phyloP scores from a whole-genome alignment of 2,888 invertebrate species.

The Cephalotes varians region DNA sequence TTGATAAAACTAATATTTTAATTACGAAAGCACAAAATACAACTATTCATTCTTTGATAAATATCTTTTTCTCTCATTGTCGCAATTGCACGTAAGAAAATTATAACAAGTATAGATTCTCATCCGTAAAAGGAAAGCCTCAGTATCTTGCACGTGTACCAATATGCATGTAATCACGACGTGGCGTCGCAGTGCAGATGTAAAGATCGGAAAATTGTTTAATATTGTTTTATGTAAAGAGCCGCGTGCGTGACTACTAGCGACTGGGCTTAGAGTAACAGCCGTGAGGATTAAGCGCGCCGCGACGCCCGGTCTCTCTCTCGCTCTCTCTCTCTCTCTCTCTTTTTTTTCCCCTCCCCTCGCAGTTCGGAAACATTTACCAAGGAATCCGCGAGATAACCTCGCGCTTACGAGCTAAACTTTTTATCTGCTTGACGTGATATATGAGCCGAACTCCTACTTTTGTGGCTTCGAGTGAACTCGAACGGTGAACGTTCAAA shows the following conservation, averaged over 20 bases:
- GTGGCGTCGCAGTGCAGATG: constrained; percentile 13
- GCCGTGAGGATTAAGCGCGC: constrained; percentile 63
- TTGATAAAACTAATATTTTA: background rate
- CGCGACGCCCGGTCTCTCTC: constrained; percentile 20
- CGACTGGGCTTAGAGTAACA: constrained; percentile 54
- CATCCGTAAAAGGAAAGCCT: background rate
- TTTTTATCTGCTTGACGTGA: constrained; percentile 71
- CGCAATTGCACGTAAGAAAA: background rate
- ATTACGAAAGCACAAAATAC: too few relatives aligned
- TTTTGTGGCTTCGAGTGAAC: constrained; percentile 68
- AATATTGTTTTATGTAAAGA: constrained; percentile 58
- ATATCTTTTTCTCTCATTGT: background rate
- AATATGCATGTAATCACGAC: background rate
- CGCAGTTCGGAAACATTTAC: constrained; percentile 69
- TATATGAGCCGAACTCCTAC: constrained; percentile 76
- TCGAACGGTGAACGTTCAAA: constrained; percentile 72
- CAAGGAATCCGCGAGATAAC: constrained; percentile 74
- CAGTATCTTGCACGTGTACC: background rate
- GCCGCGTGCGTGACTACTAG: constrained; percentile 67
- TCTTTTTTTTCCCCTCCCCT: background rate
- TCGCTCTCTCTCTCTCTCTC: background rate
- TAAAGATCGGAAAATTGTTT: constrained; percentile 52
- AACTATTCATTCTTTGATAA: background rate
- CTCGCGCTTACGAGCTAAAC: constrained; percentile 71
- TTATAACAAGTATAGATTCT: background rate